A percentile compares a stretch with the other conserved stretches of the same genome.
These are phyloP conservation scores for Mus musculus DNA, from an alignment of 2,113 vertebrate species.

Conservation along the genomic window GRCm39 chr4:102475001-102475500, in stretches of 20 bases:
- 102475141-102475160: not conserved
- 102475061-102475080: not conserved
- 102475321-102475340: not conserved
- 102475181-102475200: not conserved
- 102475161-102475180: not conserved
- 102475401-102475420: not conserved
- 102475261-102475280: not conserved
- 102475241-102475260: constrained; percentile 12
- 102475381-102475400: not conserved
- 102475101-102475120: not conserved
- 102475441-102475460: constrained; percentile 31
- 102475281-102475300: not conserved
- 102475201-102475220: not conserved
- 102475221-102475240: not conserved
- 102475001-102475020: not conserved
- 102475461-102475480: not conserved
- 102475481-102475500: not conserved
- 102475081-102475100: not conserved
- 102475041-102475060: not conserved
- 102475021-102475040: not conserved
- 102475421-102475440: not conserved
- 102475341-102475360: not conserved
- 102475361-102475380: not conserved
- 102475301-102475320: not conserved
- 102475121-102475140: not conserved